These are phyloP conservation scores for Pyrrhopygopsis socrates DNA, from an alignment of 2,888 invertebrate genomes.

Conservation along the genomic window DNA sequence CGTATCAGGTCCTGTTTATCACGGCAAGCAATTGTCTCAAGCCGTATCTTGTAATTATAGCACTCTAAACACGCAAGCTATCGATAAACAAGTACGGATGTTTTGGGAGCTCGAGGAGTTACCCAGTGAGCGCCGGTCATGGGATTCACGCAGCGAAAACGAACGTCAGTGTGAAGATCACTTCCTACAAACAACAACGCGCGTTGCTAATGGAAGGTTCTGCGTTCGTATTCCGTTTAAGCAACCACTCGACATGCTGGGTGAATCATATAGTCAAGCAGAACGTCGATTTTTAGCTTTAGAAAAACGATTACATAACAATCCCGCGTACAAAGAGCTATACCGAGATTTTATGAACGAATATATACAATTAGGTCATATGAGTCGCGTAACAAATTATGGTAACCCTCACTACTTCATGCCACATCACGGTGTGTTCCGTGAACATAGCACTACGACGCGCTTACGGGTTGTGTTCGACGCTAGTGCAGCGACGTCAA, in stretches of 20 bases:
- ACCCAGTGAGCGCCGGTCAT: neutral
- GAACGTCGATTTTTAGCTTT: slow-evolving; percentile 3
- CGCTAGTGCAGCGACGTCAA: slow-evolving; percentile 5
- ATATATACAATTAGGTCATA: slow-evolving; percentile 7
- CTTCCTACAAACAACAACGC: slow-evolving; percentile 42
- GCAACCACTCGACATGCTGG: slow-evolving; percentile 4
- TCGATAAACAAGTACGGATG: slow-evolving; percentile 1
- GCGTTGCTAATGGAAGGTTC: slow-evolving; percentile 41
- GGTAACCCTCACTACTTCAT: slow-evolving; percentile 8
- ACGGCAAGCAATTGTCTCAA: neutral
- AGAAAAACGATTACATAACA: neutral
- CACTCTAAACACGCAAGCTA: neutral
- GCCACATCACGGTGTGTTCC: slow-evolving; percentile 12
- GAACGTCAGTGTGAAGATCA: slow-evolving; percentile 15
- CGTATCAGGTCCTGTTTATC: slow-evolving; percentile 7
- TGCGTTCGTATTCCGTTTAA: slow-evolving; percentile 20
- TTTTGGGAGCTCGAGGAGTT: slow-evolving; percentile 23
- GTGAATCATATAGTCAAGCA: slow-evolving; percentile 24
- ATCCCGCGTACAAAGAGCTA: slow-evolving; percentile 4
- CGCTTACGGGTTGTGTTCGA: slow-evolving; percentile 23
- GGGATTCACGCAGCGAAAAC: neutral
- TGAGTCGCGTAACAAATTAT: slow-evolving; percentile 18
- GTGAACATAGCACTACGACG: slow-evolving; percentile 18
- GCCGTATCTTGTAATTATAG: slow-evolving; percentile 1
- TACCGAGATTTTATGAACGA: slow-evolving; percentile 14